A percentile compares a stretch with the other conserved stretches of the same genome.
Evolutionary conservation across 2,113 vertebrate species (phyloP).

Genomic region (Oxygymnocypris stewartii): DNA sequence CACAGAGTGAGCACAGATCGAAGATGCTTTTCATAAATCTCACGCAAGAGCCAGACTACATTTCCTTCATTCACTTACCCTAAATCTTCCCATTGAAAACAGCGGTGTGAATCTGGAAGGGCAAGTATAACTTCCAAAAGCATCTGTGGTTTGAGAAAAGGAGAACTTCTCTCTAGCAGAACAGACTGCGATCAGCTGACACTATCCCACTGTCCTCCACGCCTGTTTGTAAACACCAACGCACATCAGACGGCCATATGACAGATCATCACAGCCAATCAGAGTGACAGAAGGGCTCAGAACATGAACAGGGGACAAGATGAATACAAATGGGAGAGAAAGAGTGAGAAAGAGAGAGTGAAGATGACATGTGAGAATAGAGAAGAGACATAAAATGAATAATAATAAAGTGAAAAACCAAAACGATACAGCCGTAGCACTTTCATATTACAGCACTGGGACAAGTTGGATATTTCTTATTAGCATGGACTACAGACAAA

Average conservation of each 20-base stretch:
- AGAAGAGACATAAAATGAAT: conserved; percentile 11
- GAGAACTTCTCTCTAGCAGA: background rate
- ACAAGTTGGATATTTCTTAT: background rate
- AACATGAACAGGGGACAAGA: background rate
- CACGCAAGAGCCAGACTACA: background rate
- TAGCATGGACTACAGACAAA: background rate
- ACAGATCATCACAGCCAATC: conserved; percentile 42
- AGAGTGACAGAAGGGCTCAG: conserved; percentile 15
- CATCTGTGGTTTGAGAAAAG: background rate
- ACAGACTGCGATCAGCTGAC: conserved; percentile 43
- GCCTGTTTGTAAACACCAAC: conserved; percentile 50
- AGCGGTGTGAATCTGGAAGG: background rate
- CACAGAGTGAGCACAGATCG: background rate
- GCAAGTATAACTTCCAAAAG: conserved; percentile 11
- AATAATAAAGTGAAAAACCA: background rate
- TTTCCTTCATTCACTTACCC: conserved; percentile 4
- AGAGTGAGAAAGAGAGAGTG: conserved; percentile 34
- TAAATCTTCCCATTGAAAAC: conserved; percentile 9
- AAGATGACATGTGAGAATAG: background rate
- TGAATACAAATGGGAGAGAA: conserved; percentile 22
- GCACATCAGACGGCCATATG: conserved; percentile 43
- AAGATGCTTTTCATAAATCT: background rate
- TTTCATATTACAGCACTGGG: background rate
- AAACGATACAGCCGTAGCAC: background rate
- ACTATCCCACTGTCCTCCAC: conserved; percentile 33